Conservation (phyloP, 2,888 invertebrate genomes). For the Spodoptera exigua region DNA sequence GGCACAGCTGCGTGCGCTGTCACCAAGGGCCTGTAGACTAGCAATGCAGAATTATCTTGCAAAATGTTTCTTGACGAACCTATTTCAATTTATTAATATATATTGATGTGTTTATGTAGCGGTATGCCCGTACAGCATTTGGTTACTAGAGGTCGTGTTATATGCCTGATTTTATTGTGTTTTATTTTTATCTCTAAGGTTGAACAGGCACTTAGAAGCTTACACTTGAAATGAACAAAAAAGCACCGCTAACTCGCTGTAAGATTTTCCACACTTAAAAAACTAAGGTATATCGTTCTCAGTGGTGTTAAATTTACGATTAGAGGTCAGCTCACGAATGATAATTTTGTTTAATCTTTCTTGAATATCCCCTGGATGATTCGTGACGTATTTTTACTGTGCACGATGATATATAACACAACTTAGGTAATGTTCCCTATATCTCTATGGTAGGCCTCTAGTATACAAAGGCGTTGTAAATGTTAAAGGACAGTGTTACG, state of each 20-base stretch:
- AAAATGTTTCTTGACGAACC: neutral
- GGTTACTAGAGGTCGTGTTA: constrained; percentile 53
- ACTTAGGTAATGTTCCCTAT: too few relatives aligned
- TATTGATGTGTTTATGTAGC: neutral
- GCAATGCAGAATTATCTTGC: neutral
- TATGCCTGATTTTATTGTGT: constrained; percentile 25
- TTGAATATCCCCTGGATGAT: constrained; percentile 5
- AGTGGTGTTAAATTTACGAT: constrained; percentile 30
- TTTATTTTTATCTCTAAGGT: constrained; percentile 9
- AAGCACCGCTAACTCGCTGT: constrained; percentile 44
- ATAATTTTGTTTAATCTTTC: constrained; percentile 46
- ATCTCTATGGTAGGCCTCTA: constrained; percentile 42
- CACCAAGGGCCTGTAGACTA: constrained; percentile 21
- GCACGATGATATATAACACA: too few relatives aligned
- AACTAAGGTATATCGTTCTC: too few relatives aligned
- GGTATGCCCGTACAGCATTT: constrained; percentile 27
- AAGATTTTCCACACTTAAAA: constrained; percentile 16
- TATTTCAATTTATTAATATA: neutral
- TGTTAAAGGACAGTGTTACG: constrained; percentile 23
- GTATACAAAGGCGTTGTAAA: constrained; percentile 28
- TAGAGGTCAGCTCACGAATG: constrained; percentile 27
- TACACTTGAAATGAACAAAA: too few relatives aligned
- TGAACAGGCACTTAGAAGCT: neutral
- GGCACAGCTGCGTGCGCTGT: constrained; percentile 16
- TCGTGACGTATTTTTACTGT: constrained; percentile 19